Evolutionary conservation across 2,797 vertebrate species (phyloP).

Genomic region (Sebastes variabilis): DNA sequence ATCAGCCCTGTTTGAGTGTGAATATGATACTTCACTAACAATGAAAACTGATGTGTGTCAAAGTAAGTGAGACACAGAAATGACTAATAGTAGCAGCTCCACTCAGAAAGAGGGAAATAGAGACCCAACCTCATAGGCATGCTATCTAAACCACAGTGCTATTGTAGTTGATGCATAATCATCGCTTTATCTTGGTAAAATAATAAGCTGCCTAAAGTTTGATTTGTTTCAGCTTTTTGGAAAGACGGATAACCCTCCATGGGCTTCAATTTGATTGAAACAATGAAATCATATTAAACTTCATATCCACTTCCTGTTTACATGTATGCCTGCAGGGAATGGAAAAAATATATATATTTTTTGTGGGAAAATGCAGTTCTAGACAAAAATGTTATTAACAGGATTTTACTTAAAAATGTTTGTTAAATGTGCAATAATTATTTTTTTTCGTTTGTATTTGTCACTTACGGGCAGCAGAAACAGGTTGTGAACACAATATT

Average conservation of each 20-base stretch:
- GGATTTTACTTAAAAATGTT: background rate
- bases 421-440: background rate
- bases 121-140: background rate
- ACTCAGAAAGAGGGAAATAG: background rate
- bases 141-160: background rate
- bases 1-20: background rate
- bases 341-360: background rate
- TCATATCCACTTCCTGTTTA: background rate
- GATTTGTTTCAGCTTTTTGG: background rate
- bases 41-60: background rate
- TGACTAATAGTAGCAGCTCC: background rate
- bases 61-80: background rate
- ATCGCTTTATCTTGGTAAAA: background rate
- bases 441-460: background rate
- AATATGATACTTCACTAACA: background rate
- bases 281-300: background rate
- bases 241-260: background rate
- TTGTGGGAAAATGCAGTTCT: background rate
- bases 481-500: too few species aligned
- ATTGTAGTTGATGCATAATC: background rate
- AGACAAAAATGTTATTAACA: background rate
- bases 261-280: background rate
- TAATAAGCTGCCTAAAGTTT: background rate
- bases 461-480: too few species aligned
- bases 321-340: background rate